Base-by-base conservation (phyloP, 2,888 invertebrate species). In the Coecobrya sp. region DNA sequence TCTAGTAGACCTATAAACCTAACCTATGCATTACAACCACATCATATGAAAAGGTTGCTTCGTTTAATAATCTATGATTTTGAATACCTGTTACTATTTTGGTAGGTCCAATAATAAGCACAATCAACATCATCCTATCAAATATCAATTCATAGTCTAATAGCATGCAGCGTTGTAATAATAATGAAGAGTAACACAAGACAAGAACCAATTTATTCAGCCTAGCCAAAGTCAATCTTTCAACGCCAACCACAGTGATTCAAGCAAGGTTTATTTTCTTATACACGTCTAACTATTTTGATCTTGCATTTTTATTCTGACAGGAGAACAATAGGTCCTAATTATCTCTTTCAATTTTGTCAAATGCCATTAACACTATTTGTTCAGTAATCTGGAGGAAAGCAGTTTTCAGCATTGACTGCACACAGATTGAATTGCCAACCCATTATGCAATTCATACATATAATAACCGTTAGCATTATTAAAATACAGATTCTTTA, bases 301-400 rank as follows among this genome's bases (percentile, higher is more conserved):
- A 89, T 84, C 45, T 52, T 27, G 81, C 27, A 30, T 30, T 89
- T 82, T 65, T 65, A 27, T 4, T 30, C 22, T 88, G 89, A 89
- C 89, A 89, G 73, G 45, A 45, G 42, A 84, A 89, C 89, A 89
- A 89, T 89, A 22, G 73, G 52, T 25, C 42, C 76, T 89, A 89
- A 89, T 89, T 89, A 89, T 22, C 89, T 84, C 59, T 89, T 89
- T 73, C 25, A 84, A 36, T 73, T 70, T 76, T 59, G 84, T 89
- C 89, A 84, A 89, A 84, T 84, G 89, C 68, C 89, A 84, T 89
- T 89, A 89, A 49, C 70, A 62, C 30, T 88, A 16, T 88, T 86
- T 86, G 65, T 88, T 79, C 49, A 88, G 19, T 45, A 4, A 13
- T 76, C 62, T 79, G 65, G 62, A 88, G 65, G 79, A 62, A 49